phyloP scores from a whole-genome alignment of 2,113 vertebrate species.

The Takifugu bimaculatus region DNA sequence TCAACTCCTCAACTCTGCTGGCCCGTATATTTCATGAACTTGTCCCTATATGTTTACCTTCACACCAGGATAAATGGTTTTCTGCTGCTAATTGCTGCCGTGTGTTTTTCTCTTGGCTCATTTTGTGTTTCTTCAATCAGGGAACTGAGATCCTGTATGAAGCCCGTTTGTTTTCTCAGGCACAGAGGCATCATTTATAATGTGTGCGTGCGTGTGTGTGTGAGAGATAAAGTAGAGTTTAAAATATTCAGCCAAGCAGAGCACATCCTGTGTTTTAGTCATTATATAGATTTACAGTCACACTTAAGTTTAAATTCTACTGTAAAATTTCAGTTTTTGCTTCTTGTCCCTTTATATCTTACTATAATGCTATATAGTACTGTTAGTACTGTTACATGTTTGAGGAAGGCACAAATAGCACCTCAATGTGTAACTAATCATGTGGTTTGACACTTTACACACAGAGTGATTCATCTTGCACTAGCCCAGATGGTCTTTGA shows the following conservation, averaged over 20 bases:
- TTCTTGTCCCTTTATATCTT: not conserved
- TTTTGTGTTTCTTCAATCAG: slow-evolving; percentile 68
- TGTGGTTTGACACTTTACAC: slow-evolving; percentile 18
- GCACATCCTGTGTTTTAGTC: not conserved
- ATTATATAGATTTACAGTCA: not conserved
- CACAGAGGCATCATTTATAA: slow-evolving; percentile 51
- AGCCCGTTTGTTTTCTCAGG: slow-evolving; percentile 57
- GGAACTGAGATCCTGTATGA: slow-evolving; percentile 30
- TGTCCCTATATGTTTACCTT: slow-evolving; percentile 57
- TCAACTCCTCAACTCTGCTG: not conserved
- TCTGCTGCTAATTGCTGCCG: slow-evolving; percentile 54
- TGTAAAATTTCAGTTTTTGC: not conserved
- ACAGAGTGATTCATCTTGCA: slow-evolving; percentile 33
- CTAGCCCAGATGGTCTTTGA: slow-evolving; percentile 15
- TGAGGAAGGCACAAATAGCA: not conserved
- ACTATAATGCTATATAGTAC: no score
- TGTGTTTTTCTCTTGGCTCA: slow-evolving; percentile 46
- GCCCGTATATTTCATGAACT: slow-evolving; percentile 26
- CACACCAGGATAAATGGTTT: slow-evolving; percentile 48
- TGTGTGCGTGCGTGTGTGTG: slow-evolving; percentile 12
- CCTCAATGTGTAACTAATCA: not conserved
- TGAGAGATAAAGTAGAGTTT: slow-evolving; percentile 5
- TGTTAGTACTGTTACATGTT: no score
- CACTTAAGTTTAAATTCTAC: not conserved
- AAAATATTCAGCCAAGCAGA: slow-evolving; percentile 10